phyloP scores from a whole-genome alignment of 1,140 invertebrate species.

The Agraylea sexmaculata region DNA sequence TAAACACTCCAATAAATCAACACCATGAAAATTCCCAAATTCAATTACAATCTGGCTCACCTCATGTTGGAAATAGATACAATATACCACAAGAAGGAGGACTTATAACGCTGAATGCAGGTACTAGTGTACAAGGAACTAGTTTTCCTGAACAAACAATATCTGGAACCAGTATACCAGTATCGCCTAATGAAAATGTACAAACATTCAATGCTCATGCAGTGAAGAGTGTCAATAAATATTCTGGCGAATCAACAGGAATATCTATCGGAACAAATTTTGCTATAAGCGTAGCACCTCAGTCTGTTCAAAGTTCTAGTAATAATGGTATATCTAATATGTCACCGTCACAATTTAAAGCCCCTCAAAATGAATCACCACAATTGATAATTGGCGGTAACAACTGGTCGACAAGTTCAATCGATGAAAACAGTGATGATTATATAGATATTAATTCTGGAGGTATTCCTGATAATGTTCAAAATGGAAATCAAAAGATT shows the following conservation, averaged over 20 bases:
- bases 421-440: conserved; percentile 18
- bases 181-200: conserved; percentile 6
- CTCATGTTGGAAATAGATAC: conserved; percentile 7
- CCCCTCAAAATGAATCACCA: conserved; percentile 17
- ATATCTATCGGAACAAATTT: conserved; percentile 39
- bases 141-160: conserved; percentile 20
- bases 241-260: conserved; percentile 27
- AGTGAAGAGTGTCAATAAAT: conserved; percentile 15
- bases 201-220: conserved; percentile 11
- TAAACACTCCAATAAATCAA: conserved; percentile 13
- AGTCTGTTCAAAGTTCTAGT: conserved; percentile 10
- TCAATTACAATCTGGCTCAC: conserved; percentile 2
- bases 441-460: conserved; percentile 20
- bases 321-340: conserved; percentile 8
- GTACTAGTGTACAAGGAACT: conserved; percentile 16
- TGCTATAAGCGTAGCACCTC: conserved; percentile 35
- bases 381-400: conserved; percentile 26
- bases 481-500: conserved; percentile 20
- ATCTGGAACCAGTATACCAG: conserved; percentile 15
- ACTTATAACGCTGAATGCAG: conserved; percentile 18
- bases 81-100: conserved; percentile 17
- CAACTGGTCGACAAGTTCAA: conserved; percentile 28
- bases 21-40: background rate
- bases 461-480: conserved; percentile 18
- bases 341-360: conserved; percentile 14